Percentiles rank a stretch among this genome's conserved stretches.
Conservation (phyloP, 2,113 vertebrate genomes). For the Silurus asotus region DNA sequence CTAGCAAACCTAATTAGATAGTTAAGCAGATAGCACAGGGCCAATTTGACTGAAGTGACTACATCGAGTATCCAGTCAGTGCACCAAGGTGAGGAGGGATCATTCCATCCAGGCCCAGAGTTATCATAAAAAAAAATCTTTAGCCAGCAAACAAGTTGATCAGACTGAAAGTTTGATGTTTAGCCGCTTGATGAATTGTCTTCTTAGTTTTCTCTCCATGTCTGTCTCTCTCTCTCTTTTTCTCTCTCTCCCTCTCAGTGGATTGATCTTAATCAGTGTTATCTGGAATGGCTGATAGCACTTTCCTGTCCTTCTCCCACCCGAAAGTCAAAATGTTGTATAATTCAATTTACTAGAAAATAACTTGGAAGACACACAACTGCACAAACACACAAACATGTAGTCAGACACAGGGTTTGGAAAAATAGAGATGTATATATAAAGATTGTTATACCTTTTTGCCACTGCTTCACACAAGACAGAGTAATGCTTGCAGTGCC, state of each 20-base stretch:
- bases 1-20: slow-evolving; percentile 45
- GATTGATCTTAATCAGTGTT: slow-evolving; percentile 57
- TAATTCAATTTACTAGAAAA: slow-evolving; percentile 59
- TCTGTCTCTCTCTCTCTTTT: slow-evolving; percentile 46
- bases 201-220: slow-evolving; percentile 27
- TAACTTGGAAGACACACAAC: slow-evolving; percentile 5
- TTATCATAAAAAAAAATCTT: slow-evolving; percentile 57
- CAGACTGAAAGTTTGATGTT: slow-evolving; percentile 50
- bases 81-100: slow-evolving; percentile 40
- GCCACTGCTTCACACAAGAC: slow-evolving; percentile 26
- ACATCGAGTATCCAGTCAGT: slow-evolving; percentile 31
- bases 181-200: slow-evolving; percentile 39
- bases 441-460: slow-evolving; percentile 33
- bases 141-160: slow-evolving; percentile 41
- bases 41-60: slow-evolving; percentile 50
- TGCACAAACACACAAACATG: background rate
- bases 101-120: slow-evolving; percentile 43
- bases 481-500: slow-evolving; percentile 4
- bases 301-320: slow-evolving; percentile 54
- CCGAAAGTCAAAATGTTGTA: slow-evolving; percentile 58
- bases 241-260: slow-evolving; percentile 36
- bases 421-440: slow-evolving; percentile 22
- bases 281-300: slow-evolving; percentile 56
- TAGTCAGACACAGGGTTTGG: background rate
- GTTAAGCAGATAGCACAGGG: slow-evolving; percentile 53